Evolutionary conservation across 2,797 vertebrate genomes (phyloP).

Genomic region (Thaleichthys pacificus): DNA sequence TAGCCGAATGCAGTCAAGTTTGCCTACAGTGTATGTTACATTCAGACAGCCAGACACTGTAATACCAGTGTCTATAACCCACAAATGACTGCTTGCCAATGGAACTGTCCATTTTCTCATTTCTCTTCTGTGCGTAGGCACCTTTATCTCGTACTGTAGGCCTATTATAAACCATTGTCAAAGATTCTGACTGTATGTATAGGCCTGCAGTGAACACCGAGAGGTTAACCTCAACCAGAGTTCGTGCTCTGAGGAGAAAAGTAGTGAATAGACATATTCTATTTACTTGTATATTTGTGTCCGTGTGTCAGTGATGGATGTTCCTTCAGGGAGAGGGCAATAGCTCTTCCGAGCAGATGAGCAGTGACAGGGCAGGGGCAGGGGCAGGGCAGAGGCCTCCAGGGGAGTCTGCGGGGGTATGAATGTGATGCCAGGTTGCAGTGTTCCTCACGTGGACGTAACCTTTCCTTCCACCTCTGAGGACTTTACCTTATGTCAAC

Average conservation of each 20-base stretch:
- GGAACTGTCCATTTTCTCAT: conserved; percentile 72
- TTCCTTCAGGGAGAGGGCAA: conserved; percentile 53
- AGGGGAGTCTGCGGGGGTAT: conserved; percentile 49
- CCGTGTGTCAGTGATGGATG: conserved; percentile 71
- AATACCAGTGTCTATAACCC: conserved; percentile 73
- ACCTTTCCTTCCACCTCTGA: conserved; percentile 45
- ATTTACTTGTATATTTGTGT: conserved; percentile 55
- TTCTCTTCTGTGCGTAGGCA: conserved; percentile 50
- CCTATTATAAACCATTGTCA: conserved; percentile 49
- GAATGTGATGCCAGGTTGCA: conserved; percentile 47
- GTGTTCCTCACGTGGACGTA: conserved; percentile 58
- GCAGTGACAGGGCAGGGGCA: conserved; percentile 52
- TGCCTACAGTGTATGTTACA: conserved; percentile 65
- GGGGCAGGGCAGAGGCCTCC: conserved; percentile 40
- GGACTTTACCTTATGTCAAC: conserved; percentile 67
- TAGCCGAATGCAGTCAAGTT: conserved; percentile 72
- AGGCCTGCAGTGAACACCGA: conserved; percentile 12
- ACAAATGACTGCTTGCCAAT: conserved; percentile 70
- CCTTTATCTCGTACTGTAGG: conserved; percentile 44
- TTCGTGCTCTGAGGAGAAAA: conserved; percentile 60
- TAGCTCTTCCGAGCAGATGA: conserved; percentile 59
- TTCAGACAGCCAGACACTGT: conserved; percentile 75
- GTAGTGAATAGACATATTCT: conserved; percentile 74
- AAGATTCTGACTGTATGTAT: conserved; percentile 36
- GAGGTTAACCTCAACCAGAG: conserved; percentile 69